Evolutionary conservation across 2,888 invertebrate genomes (phyloP).

Genomic region (Dusona sp.): DNA sequence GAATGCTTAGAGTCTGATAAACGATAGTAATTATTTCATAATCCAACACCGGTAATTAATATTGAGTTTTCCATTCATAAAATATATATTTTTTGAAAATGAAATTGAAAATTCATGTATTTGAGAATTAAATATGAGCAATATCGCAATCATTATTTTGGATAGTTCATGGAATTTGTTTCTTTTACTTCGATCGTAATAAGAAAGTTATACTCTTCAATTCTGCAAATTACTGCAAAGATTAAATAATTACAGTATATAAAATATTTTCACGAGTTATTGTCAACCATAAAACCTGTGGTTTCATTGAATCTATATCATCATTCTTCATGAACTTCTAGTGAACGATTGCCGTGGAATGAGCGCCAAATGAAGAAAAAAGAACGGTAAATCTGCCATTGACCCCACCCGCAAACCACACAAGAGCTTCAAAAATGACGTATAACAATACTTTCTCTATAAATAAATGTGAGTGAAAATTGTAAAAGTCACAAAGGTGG

Average conservation of each 20-base stretch:
- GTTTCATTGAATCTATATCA: background rate
- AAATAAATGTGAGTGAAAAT: background rate
- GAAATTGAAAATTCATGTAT: background rate
- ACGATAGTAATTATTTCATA: background rate
- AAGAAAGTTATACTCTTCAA: too few species aligned
- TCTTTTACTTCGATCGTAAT: background rate
- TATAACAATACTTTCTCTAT: background rate
- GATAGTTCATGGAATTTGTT: background rate
- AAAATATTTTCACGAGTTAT: background rate
- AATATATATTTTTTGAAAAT: background rate
- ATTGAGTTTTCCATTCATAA: background rate
- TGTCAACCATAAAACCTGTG: background rate
- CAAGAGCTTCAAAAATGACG: background rate
- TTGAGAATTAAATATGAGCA: background rate
- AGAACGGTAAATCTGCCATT: background rate
- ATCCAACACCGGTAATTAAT: background rate
- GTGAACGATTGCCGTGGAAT: background rate
- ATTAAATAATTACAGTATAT: too few species aligned
- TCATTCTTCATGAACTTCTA: background rate
- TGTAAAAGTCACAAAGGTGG: slow-evolving; percentile 15
- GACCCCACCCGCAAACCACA: background rate
- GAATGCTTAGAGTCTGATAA: background rate
- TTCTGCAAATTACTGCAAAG: too few species aligned
- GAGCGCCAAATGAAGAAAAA: background rate
- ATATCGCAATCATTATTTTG: background rate